Evolutionary conservation across 2,797 vertebrate species (phyloP), one percentile per base, ranked within the genome.

Genomic region (Arrhamphus sclerolepis): DNA sequence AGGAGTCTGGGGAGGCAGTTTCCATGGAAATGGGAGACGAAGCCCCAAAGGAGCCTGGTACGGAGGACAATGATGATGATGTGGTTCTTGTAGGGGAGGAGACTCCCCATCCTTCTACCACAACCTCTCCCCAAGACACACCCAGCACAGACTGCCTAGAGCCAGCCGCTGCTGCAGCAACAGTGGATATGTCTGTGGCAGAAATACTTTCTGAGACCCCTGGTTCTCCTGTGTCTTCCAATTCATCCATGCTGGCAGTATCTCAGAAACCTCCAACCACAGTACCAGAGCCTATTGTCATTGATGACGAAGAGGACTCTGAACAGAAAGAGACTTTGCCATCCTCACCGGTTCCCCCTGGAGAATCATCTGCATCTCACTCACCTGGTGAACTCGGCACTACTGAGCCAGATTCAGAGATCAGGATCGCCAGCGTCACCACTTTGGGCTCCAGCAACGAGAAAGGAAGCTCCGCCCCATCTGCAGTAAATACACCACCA

Each of bases 351-450:
- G 69, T 21, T 19, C 74, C 60, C 66, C 59, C 78, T 7, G 82
- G 56, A 39, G 75, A 50, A 46, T 66, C 81, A 14, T 75, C 78
- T 0, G 29, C 58, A 0, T 53, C 82, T 16, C 80, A 62, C 56
- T 76, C 83, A 0, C 81, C 87, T 4, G 63, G 57, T 21, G 75
- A 44, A 20, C 89, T 96, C 87, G 96, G 96, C 89, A 95, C 94
- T 91, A 97, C 96, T 50, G 97, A 98, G 90, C 95, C 95, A 44
- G 96, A 97, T 82, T 99, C 97, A 49, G 96, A 98, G 87, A 98
- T 99, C 89, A 94, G 94, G 80, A 99, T 99, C 26, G 93, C 96
- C 91, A 97, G 96, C 68, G 97, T 99, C 85, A 98, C 97, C 77
- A 99, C 97, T 0, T 91, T 99, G 89, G 96, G 96, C 72, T n/a